Evolutionary conservation across 2,113 vertebrate genomes (phyloP).

Genomic region (Mus spicilegus): DNA sequence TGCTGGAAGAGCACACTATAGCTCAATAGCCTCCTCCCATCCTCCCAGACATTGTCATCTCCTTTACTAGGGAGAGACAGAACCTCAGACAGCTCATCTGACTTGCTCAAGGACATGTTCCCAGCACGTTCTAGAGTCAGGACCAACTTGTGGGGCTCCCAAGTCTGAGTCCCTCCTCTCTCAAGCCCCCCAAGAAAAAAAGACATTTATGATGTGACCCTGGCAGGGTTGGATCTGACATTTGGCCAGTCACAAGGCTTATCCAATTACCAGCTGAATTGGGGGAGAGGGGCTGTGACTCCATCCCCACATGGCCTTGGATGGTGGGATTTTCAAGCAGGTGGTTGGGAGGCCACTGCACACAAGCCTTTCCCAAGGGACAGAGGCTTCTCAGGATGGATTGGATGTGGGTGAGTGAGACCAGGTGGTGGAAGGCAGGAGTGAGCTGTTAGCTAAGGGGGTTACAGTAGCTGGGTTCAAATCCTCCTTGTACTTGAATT

Average conservation of each 20-base stretch:
- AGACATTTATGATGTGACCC: neutral
- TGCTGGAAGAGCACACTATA: too few species aligned
- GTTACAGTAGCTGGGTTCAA: neutral
- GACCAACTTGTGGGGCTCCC: neutral
- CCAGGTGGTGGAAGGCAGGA: neutral
- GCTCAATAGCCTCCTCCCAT: rapidly evolving
- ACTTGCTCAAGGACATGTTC: neutral
- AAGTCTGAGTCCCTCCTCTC: neutral
- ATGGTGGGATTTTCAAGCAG: neutral
- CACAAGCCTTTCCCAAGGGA: too few species aligned
- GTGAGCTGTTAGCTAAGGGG: neutral
- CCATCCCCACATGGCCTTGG: neutral
- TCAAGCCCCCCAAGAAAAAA: neutral
- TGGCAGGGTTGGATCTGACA: rapidly evolving
- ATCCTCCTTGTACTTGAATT: neutral
- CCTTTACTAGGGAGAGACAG: too few species aligned
- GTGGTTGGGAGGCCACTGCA: neutral
- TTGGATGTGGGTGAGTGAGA: neutral
- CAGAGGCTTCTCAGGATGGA: neutral
- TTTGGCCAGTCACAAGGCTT: too few species aligned
- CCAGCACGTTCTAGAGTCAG: neutral
- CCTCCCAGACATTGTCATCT: rapidly evolving
- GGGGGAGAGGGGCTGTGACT: too few species aligned
- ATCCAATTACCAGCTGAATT: neutral
- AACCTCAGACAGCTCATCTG: neutral